These are phyloP conservation scores for Drosophila albomicans DNA, from an alignment of 1,140 invertebrate genomes.

Conservation along the genomic window DNA sequence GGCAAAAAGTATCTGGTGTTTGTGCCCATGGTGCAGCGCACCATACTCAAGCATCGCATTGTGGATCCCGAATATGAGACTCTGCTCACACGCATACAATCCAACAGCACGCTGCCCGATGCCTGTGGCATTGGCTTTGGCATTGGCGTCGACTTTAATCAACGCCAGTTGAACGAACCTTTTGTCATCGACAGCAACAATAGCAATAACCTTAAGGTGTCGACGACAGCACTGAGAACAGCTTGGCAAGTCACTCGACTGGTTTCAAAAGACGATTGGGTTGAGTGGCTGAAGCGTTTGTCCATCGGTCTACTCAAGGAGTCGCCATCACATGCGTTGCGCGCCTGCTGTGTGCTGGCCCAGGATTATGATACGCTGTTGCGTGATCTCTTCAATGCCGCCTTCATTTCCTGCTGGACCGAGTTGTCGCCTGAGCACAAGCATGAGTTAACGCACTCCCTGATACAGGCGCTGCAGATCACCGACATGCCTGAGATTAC, in stretches of 20 bases:
- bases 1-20: constrained; percentile 97
- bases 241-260: constrained; percentile 95
- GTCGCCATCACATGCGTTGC: constrained; percentile 96
- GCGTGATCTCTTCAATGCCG: constrained; percentile 98
- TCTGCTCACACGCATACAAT: constrained; percentile 89
- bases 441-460: constrained; percentile 93
- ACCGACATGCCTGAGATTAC: constrained; percentile 98
- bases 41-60: constrained; percentile 93
- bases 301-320: constrained; percentile 97
- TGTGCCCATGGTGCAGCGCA: constrained; percentile 95
- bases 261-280: constrained; percentile 99
- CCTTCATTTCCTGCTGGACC: constrained; percentile 99
- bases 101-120: constrained; percentile 87
- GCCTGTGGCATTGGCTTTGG: constrained; percentile 62
- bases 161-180: constrained; percentile 87
- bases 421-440: constrained; percentile 94
- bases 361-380: constrained; percentile 97
- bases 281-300: constrained; percentile 97
- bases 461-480: constrained; percentile 95
- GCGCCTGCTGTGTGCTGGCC: constrained; percentile 96
- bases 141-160: constrained; percentile 87
- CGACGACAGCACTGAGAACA: constrained; percentile 92
- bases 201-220: constrained; percentile 92
- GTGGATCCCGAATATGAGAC: constrained; percentile 92
- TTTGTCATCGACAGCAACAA: constrained; percentile 84